These are phyloP conservation scores for Hestina assimilis DNA, from an alignment of 1,140 invertebrate species.

Conservation along the genomic window DNA sequence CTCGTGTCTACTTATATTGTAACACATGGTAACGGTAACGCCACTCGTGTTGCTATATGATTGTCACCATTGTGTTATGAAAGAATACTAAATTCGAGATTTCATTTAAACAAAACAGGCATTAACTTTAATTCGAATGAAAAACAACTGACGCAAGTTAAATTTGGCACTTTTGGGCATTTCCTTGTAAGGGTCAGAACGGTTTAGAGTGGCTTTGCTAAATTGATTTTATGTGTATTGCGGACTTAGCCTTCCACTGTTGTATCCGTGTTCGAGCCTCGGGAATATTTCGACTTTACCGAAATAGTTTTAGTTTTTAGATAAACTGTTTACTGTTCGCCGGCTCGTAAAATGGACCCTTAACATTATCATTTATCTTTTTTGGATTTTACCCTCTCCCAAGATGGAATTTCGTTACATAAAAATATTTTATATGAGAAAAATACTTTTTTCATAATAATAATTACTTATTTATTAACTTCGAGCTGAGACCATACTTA, in stretches of 20 bases:
- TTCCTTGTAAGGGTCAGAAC: constrained; percentile 50
- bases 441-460: no score
- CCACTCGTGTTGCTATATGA: no score
- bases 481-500: no score
- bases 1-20: no score
- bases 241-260: constrained; percentile 46
- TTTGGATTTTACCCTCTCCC: background rate
- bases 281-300: constrained; percentile 35
- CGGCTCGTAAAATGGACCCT: constrained; percentile 3
- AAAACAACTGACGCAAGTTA: constrained; percentile 1
- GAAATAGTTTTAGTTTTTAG: constrained; percentile 35
- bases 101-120: background rate
- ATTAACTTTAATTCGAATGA: background rate
- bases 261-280: constrained; percentile 36
- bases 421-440: background rate
- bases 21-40: no score
- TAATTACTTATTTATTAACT: no score
- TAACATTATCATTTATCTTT: constrained; percentile 8
- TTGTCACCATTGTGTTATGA: no score
- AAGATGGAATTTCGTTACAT: background rate
- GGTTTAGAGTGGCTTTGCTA: constrained; percentile 65
- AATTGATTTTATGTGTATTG: constrained; percentile 77
- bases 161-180: constrained; percentile 28
- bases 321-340: constrained; percentile 28
- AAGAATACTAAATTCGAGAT: no score